Conservation (phyloP, 2,888 invertebrate species). For the Ernsta delagoae region DNA sequence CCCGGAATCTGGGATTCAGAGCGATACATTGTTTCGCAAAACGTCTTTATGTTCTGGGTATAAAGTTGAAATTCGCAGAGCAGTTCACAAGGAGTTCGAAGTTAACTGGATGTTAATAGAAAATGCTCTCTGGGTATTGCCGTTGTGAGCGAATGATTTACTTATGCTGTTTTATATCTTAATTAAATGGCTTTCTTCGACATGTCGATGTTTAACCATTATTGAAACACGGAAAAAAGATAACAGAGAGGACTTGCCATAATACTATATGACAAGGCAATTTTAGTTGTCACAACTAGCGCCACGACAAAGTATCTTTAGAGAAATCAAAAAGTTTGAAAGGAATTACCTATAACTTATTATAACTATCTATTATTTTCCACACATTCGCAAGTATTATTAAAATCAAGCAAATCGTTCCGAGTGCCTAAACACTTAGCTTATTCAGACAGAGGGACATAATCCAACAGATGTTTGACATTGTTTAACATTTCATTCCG, state of each 20-base stretch:
- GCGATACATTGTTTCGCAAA: constrained; percentile 14
- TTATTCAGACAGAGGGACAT: constrained; percentile 13
- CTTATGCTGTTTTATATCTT: constrained; percentile 19
- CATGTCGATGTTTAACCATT: no score
- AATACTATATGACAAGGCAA: no score
- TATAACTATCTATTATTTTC: no score
- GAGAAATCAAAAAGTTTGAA: no score
- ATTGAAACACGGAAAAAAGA: no score
- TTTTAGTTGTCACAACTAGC: no score
- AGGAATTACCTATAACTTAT: no score
- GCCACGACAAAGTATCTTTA: no score
- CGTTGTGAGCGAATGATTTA: constrained; percentile 8
- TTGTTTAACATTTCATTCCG: constrained; percentile 52
- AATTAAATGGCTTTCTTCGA: constrained; percentile 9
- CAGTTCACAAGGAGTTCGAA: background rate
- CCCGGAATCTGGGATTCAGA: constrained; percentile 17
- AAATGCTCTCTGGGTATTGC: constrained; percentile 26
- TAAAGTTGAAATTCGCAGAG: background rate
- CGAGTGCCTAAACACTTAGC: background rate
- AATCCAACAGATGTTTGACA: constrained; percentile 36
- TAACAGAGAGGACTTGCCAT: no score
- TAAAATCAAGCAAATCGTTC: background rate
- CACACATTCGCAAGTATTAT: background rate
- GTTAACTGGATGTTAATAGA: constrained; percentile 27
- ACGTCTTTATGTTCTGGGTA: background rate